These are phyloP conservation scores for Drosophila hydei DNA, from an alignment of 1,140 invertebrate species.

Conservation along the genomic window DNA sequence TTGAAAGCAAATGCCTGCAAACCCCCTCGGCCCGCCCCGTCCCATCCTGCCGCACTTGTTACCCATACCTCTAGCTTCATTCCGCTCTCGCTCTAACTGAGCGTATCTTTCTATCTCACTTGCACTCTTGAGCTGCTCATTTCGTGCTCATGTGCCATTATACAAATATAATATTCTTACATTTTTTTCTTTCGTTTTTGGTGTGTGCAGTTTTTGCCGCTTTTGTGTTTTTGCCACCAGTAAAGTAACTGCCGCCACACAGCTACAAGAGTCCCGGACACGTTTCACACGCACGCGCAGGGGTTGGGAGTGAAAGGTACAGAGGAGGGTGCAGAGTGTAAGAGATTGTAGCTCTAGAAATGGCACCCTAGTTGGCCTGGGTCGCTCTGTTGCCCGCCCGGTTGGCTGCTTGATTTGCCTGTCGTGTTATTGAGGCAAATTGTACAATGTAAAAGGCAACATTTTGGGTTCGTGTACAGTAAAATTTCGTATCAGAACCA, in stretches of 20 bases:
- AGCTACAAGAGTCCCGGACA: slow-evolving; percentile 49
- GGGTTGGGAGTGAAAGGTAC: slow-evolving; percentile 41
- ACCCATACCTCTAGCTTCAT: slow-evolving; percentile 5
- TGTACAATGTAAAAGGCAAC: slow-evolving; percentile 68
- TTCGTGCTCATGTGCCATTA: slow-evolving; percentile 81
- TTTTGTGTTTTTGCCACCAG: slow-evolving; percentile 68
- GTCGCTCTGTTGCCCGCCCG: slow-evolving; percentile 31
- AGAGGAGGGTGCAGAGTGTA: background rate
- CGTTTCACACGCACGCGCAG: slow-evolving; percentile 71
- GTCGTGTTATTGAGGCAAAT: slow-evolving; percentile 80
- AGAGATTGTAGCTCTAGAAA: slow-evolving; percentile 22
- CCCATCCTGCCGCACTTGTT: background rate
- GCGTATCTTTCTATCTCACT: slow-evolving; percentile 1
- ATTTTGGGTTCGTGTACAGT: slow-evolving; percentile 27
- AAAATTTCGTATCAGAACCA: slow-evolving; percentile 21
- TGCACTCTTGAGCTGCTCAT: slow-evolving; percentile 59
- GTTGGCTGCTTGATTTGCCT: slow-evolving; percentile 62
- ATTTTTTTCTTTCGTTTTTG: slow-evolving; percentile 38
- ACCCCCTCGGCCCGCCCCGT: background rate
- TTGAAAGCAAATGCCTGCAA: slow-evolving; percentile 45
- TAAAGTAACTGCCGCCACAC: slow-evolving; percentile 54
- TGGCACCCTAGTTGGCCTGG: slow-evolving; percentile 65
- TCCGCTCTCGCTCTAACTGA: background rate
- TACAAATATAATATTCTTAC: slow-evolving; percentile 80
- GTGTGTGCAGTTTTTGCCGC: slow-evolving; percentile 59